Evolutionary conservation across 2,888 invertebrate genomes (phyloP).

Genomic region (Oscheius sp.): DNA sequence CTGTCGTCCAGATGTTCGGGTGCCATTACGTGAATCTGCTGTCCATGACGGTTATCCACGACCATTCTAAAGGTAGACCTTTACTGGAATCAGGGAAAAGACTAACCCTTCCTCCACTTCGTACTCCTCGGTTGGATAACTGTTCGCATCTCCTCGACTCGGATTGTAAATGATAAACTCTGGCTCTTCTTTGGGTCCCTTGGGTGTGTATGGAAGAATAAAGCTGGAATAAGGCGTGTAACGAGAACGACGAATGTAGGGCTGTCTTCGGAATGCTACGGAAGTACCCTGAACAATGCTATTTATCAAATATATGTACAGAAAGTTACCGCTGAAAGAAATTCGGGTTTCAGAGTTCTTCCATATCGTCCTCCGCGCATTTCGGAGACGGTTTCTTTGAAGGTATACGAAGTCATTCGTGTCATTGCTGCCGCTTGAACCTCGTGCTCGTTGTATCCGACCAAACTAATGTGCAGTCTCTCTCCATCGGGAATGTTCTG

Average conservation of each 20-base stretch:
- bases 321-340: conserved; percentile 2
- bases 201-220: conserved; percentile 52
- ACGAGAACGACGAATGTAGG: conserved; percentile 51
- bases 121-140: conserved; percentile 16
- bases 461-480: not conserved
- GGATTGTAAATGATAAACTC: conserved; percentile 47
- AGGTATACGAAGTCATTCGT: conserved; percentile 61
- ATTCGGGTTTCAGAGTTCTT: conserved; percentile 30
- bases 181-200: conserved; percentile 41
- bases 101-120: conserved; percentile 23
- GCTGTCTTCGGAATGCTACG: conserved; percentile 48
- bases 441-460: conserved; percentile 54
- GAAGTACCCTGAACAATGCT: conserved; percentile 33
- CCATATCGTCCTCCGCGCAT: conserved; percentile 24
- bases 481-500: not conserved
- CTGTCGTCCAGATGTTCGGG: conserved; percentile 1
- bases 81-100: not conserved
- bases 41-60: not conserved
- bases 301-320: no score
- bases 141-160: not conserved
- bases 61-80: not conserved
- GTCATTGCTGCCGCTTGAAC: conserved; percentile 49
- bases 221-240: conserved; percentile 43
- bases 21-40: not conserved
- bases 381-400: conserved; percentile 51